Evolutionary conservation across 2,113 vertebrate genomes (phyloP).

Genomic region (Trematomus loennbergii): DNA sequence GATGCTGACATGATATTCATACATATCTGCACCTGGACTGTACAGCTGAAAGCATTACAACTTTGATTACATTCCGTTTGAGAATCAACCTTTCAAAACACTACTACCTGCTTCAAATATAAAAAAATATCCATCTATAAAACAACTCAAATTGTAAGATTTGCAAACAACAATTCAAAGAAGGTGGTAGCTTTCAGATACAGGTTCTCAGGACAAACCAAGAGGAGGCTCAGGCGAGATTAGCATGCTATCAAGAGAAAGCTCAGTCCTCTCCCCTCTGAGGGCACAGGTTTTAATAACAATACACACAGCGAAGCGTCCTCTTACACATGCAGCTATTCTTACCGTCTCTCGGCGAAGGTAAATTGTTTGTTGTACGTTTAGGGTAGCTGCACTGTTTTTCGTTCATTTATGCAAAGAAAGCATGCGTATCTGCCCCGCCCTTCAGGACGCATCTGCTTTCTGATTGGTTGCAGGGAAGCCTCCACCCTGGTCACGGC

Average conservation of each 20-base stretch:
- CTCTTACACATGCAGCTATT: accelerated
- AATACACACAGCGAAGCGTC: accelerated
- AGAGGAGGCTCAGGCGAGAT: background rate
- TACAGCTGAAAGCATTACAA: background rate
- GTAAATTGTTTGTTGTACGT: background rate
- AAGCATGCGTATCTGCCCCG: conserved; percentile 74
- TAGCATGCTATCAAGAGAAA: background rate
- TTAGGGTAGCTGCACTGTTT: background rate
- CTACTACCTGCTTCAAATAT: background rate
- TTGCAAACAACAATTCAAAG: background rate
- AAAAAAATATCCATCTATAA: too few relatives aligned
- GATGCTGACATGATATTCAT: background rate
- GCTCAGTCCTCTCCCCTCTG: background rate
- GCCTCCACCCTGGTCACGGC: conserved; percentile 76
- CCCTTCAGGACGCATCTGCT: conserved; percentile 76
- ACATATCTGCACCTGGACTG: background rate
- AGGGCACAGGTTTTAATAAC: accelerated
- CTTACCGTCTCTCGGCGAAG: conserved; percentile 52
- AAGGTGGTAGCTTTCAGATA: background rate
- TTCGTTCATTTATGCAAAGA: conserved; percentile 71
- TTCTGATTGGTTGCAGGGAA: conserved; percentile 83
- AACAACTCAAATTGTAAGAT: background rate
- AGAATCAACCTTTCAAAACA: background rate
- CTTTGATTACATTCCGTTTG: background rate
- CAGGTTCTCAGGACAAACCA: background rate